Conservation (phyloP, 2,113 vertebrate genomes). For the human region GRCh38 chr9:106384001-106384500, state of each 20-base stretch:
- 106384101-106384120: not conserved
- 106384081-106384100: not conserved
- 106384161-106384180: not conserved
- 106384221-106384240: not conserved
- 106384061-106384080: not conserved
- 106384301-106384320: not conserved
- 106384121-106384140: not conserved
- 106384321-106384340: not conserved
- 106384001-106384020: slow-evolving; percentile 28
- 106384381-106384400: not conserved
- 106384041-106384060: not conserved
- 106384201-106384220: not conserved
- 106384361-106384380: not conserved
- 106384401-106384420: not conserved
- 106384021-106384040: not conserved
- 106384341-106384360: not conserved
- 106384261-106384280: not conserved
- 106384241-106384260: not conserved
- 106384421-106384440: not conserved
- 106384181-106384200: not conserved
- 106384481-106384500: not conserved
- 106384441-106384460: not conserved
- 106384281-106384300: not conserved
- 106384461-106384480: not conserved
- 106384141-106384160: not conserved